A percentile compares a stretch with the other conserved stretches of the same genome.
Conservation (phyloP, 2,888 invertebrate species). For the Automeris io region DNA sequence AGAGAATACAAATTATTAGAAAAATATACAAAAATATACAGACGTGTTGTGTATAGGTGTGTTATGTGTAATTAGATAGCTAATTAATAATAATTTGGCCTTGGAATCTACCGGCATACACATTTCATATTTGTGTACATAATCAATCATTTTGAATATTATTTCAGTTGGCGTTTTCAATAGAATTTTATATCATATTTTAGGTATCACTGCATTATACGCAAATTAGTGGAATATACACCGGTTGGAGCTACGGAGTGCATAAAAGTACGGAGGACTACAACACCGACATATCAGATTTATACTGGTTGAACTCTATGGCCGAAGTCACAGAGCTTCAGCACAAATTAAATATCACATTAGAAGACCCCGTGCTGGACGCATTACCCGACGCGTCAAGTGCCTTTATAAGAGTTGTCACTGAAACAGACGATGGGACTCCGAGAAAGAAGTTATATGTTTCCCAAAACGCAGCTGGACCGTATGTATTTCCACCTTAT, state of each 20-base stretch:
- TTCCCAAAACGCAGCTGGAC: slow-evolving; percentile 88
- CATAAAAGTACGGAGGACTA: slow-evolving; percentile 78
- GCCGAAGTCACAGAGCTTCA: slow-evolving; percentile 86
- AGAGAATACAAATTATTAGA: no score
- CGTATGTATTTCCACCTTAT: slow-evolving; percentile 47
- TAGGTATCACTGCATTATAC: slow-evolving; percentile 84
- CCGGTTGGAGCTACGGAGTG: slow-evolving; percentile 84
- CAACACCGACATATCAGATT: slow-evolving; percentile 79
- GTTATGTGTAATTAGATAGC: no score
- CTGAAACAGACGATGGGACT: slow-evolving; percentile 51
- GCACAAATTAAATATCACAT: slow-evolving; percentile 59
- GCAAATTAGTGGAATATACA: slow-evolving; percentile 86
- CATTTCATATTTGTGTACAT: no score
- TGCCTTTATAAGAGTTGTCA: slow-evolving; percentile 79
- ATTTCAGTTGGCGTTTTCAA: not conserved
- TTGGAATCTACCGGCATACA: no score
- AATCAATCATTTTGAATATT: not conserved
- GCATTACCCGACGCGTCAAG: slow-evolving; percentile 70
- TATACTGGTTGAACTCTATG: slow-evolving; percentile 84
- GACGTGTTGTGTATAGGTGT: no score
- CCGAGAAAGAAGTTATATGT: slow-evolving; percentile 77
- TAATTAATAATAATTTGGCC: no score
- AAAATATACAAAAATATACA: no score
- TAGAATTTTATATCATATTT: no score
- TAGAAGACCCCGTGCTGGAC: slow-evolving; percentile 41